Conservation (phyloP, 2,113 vertebrate genomes). For the Leuciscus idus region DNA sequence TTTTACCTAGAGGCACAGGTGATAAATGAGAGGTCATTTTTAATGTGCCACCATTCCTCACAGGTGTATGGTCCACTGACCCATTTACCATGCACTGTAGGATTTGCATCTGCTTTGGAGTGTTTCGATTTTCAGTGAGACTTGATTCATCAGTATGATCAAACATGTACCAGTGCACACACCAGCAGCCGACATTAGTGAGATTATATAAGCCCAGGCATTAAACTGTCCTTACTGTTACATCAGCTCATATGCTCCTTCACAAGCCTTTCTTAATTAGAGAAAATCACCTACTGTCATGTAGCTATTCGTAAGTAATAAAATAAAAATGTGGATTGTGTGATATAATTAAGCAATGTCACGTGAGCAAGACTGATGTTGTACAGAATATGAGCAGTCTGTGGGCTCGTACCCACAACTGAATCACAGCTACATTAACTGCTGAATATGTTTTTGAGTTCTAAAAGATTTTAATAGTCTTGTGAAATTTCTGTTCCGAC, state of each 20-base stretch:
- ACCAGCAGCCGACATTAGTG: constrained; percentile 6
- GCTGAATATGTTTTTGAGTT: neutral
- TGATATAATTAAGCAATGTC: neutral
- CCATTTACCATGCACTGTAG: constrained; percentile 4
- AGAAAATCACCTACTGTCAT: neutral
- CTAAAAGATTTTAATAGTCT: neutral
- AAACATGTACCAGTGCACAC: neutral
- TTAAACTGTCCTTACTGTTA: neutral
- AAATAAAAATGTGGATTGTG: neutral
- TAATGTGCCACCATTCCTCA: constrained; percentile 13
- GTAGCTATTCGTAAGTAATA: neutral
- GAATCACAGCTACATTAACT: neutral
- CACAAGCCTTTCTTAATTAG: neutral
- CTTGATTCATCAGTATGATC: constrained; percentile 1
- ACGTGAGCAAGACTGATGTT: neutral
- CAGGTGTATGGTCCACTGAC: constrained; percentile 28
- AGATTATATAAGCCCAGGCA: constrained; percentile 14
- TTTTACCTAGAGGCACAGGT: neutral
- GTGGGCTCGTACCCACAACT: neutral
- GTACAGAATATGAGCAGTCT: neutral
- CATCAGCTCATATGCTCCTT: neutral
- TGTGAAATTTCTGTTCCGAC: neutral
- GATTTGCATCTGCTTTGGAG: neutral
- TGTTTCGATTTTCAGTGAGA: neutral
- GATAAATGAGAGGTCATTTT: constrained; percentile 1